These are phyloP conservation scores for Boloria euphrosyne DNA, from an alignment of 2,888 invertebrate species.

Conservation along the genomic window DNA sequence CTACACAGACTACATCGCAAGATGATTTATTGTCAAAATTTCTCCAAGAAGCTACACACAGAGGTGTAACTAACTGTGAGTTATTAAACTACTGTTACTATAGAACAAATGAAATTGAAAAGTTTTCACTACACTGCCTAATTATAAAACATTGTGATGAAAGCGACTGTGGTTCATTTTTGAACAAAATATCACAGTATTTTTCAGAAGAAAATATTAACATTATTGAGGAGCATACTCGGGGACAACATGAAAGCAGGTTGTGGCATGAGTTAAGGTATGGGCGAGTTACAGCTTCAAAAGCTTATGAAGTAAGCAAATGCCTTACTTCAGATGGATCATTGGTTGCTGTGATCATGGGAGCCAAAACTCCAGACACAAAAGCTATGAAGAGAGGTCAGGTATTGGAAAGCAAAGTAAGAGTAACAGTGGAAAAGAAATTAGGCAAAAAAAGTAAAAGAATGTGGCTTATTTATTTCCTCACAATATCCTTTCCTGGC, in stretches of 20 bases:
- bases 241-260: slow-evolving; percentile 27
- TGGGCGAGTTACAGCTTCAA: slow-evolving; percentile 39
- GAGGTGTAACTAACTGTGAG: neutral
- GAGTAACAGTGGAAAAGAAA: neutral
- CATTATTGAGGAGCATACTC: slow-evolving; percentile 23
- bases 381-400: neutral
- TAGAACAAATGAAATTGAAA: neutral
- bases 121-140: neutral
- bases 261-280: slow-evolving; percentile 34
- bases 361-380: slow-evolving; percentile 39
- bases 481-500: too few relatives aligned
- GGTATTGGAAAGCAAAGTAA: slow-evolving; percentile 17
- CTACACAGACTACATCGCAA: neutral
- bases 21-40: neutral
- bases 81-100: neutral
- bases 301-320: slow-evolving; percentile 39
- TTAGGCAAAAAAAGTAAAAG: slow-evolving; percentile 23
- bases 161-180: neutral
- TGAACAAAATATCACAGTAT: neutral
- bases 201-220: neutral
- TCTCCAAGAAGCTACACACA: neutral
- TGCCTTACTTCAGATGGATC: slow-evolving; percentile 31
- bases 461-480: too few relatives aligned
- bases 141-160: neutral
- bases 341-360: slow-evolving; percentile 35